phyloP scores from a whole-genome alignment of 2,888 invertebrate genomes.

The Lithodes maja region DNA sequence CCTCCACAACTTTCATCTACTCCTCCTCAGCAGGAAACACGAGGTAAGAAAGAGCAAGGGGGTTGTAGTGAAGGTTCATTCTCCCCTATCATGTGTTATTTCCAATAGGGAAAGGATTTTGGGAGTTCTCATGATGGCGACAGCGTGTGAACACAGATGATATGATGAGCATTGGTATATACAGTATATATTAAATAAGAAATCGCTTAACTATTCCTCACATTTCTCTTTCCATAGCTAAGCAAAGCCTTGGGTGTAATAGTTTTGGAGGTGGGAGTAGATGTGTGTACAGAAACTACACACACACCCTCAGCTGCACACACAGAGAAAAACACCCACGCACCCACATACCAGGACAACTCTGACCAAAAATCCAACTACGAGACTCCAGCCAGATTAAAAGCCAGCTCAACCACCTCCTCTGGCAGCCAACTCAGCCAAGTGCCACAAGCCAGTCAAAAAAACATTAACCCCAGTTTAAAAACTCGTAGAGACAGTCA shows the following conservation, averaged over 20 bases:
- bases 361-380: neutral
- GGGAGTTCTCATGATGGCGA: no score
- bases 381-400: neutral
- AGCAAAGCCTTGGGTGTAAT: slow-evolving; percentile 6
- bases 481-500: neutral
- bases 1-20: neutral
- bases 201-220: no score
- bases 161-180: no score
- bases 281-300: neutral
- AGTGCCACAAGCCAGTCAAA: neutral
- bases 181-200: no score
- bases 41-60: neutral
- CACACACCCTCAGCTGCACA: neutral
- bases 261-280: slow-evolving; percentile 7
- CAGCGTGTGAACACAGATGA: no score
- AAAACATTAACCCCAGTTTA: neutral
- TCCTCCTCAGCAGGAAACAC: neutral
- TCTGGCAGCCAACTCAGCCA: neutral
- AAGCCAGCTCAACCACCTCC: neutral
- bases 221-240: neutral
- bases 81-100: no score
- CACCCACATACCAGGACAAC: neutral
- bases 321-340: neutral
- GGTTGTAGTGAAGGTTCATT: no score
- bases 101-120: no score